Evolutionary conservation across 1,140 invertebrate genomes (phyloP).

Genomic region (Drosophila gunungcola): DNA sequence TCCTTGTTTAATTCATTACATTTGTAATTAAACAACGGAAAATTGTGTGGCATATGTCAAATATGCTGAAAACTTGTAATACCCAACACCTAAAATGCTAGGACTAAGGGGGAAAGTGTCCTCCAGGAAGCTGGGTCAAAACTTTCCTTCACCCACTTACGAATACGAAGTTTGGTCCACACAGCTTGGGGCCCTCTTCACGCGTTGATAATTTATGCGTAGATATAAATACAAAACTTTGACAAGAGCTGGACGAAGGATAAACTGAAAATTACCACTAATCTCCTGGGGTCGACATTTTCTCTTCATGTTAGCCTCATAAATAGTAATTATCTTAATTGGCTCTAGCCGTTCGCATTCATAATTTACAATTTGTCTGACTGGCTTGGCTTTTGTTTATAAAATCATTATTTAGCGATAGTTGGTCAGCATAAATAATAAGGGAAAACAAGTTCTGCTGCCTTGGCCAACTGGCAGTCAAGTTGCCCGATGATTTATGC

Average conservation of each 20-base stretch:
- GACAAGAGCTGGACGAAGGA: constrained; percentile 31
- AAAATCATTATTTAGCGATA: constrained; percentile 67
- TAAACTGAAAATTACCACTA: constrained; percentile 65
- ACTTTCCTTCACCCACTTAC: constrained; percentile 36
- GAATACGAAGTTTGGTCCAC: constrained; percentile 51
- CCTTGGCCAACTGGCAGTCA: constrained; percentile 7
- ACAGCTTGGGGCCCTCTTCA: constrained; percentile 43
- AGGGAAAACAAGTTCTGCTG: constrained; percentile 11
- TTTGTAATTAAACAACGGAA: constrained; percentile 15
- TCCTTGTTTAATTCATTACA: constrained; percentile 16
- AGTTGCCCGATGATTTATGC: constrained; percentile 62
- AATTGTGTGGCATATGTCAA: constrained; percentile 25
- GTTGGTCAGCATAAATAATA: constrained; percentile 62
- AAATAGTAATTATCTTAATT: constrained; percentile 81
- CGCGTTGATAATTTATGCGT: constrained; percentile 78
- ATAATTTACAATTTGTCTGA: constrained; percentile 49
- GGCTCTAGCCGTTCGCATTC: constrained; percentile 59
- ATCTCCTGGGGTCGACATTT: constrained; percentile 58
- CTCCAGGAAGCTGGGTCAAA: not conserved
- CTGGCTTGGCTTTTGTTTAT: constrained; percentile 52
- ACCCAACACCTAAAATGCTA: constrained; percentile 42
- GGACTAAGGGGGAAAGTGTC: constrained; percentile 8
- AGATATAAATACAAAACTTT: constrained; percentile 76
- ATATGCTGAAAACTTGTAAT: constrained; percentile 58
- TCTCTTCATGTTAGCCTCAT: constrained; percentile 58